Percentiles rank a stretch among this genome's conserved stretches.
Evolutionary conservation across 1,140 invertebrate species (phyloP).

Genomic region (Periplaneta americana): DNA sequence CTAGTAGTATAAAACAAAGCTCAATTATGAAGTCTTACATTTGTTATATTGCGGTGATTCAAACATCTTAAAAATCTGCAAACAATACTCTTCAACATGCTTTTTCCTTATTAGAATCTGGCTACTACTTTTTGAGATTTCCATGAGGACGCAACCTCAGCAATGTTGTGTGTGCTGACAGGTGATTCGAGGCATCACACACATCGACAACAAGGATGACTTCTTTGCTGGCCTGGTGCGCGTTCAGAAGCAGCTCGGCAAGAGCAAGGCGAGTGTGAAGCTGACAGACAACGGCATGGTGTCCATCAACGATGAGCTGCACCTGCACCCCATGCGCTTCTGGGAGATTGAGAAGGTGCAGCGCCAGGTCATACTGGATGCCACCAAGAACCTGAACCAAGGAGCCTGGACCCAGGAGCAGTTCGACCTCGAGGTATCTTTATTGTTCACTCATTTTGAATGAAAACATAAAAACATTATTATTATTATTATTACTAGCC

Average conservation of each 20-base stretch:
- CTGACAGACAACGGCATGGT: background rate
- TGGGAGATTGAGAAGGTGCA: background rate
- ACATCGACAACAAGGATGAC: slow-evolving; percentile 22
- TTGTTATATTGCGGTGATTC: too few species aligned
- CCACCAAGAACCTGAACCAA: background rate
- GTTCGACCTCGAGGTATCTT: background rate
- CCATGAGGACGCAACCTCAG: too few species aligned
- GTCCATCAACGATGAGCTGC: background rate
- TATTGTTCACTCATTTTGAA: too few species aligned
- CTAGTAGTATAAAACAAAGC: too few species aligned
- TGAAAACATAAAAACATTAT: too few species aligned
- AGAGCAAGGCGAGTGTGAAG: background rate
- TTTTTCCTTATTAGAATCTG: too few species aligned
- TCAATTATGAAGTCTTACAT: too few species aligned
- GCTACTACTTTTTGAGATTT: too few species aligned
- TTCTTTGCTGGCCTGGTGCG: slow-evolving; percentile 23
- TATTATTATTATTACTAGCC: too few species aligned
- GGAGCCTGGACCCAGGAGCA: background rate
- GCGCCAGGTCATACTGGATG: background rate
- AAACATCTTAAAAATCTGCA: too few species aligned
- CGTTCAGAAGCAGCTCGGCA: slow-evolving; percentile 21
- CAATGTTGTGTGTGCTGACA: background rate
- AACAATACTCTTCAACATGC: too few species aligned
- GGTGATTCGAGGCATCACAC: slow-evolving; percentile 20
- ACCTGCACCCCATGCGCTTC: background rate